Percentiles rank a stretch among this genome's conserved stretches.
These are phyloP conservation scores for Phaethornis superciliosus DNA, from an alignment of 2,113 vertebrate genomes.

Conservation along the genomic window DNA sequence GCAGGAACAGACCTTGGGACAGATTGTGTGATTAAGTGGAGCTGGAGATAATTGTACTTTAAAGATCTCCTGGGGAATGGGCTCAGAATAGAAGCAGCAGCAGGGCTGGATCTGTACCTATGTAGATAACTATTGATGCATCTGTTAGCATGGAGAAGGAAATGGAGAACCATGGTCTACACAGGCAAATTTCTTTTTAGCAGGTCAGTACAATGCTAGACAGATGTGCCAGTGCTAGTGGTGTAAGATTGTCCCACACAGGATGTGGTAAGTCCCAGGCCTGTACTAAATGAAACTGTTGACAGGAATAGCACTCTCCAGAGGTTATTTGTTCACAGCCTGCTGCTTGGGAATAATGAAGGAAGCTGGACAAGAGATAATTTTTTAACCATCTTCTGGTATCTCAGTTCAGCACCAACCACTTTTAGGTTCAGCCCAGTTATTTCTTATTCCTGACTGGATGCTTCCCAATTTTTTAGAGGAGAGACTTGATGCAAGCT, in stretches of 20 bases:
- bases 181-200: not conserved
- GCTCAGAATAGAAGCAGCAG: not conserved
- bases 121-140: not conserved
- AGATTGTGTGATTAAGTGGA: slow-evolving; percentile 47
- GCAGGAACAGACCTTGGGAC: slow-evolving; percentile 20
- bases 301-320: not conserved
- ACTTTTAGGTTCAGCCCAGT: not conserved
- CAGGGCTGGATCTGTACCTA: not conserved
- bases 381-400: not conserved
- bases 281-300: not conserved
- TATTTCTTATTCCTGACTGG: not conserved
- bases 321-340: not conserved
- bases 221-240: not conserved
- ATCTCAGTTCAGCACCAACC: not conserved
- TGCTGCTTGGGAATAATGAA: not conserved
- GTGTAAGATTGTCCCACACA: not conserved
- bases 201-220: not conserved
- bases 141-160: not conserved
- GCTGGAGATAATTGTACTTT: slow-evolving; percentile 35
- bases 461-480: not conserved
- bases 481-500: not conserved
- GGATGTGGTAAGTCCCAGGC: not conserved
- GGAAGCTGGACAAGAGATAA: not conserved
- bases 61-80: slow-evolving; percentile 20
- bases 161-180: not conserved